These are phyloP conservation scores for Bugula neritina DNA, from an alignment of 2,888 invertebrate species.

Conservation along the genomic window DNA sequence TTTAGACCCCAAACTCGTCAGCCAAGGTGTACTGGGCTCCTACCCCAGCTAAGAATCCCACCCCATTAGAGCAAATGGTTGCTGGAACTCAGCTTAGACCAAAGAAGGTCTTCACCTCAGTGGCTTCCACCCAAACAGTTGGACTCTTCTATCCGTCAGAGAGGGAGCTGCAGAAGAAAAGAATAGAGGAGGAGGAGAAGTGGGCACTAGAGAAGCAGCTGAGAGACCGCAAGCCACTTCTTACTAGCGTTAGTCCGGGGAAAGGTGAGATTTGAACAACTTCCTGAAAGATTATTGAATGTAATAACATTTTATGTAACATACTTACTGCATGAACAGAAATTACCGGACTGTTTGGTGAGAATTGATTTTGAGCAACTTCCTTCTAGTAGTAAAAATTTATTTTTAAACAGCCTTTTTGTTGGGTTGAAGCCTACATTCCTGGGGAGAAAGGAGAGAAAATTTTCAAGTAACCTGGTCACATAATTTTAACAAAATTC, in stretches of 20 bases:
- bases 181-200: constrained; percentile 44
- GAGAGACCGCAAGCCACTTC: constrained; percentile 46
- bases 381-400: no score
- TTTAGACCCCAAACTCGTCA: constrained; percentile 2
- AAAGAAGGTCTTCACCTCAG: constrained; percentile 31
- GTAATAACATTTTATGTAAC: no score
- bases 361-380: no score
- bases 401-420: no score
- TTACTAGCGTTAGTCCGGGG: constrained; percentile 53
- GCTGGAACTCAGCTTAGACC: constrained; percentile 24
- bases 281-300: no score
- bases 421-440: no score
- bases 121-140: constrained; percentile 49
- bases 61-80: not conserved
- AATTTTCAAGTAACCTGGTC: no score
- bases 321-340: no score
- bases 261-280: no score
- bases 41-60: not conserved
- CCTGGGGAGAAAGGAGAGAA: no score
- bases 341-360: no score
- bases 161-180: constrained; percentile 41
- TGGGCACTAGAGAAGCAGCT: constrained; percentile 44
- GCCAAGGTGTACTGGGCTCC: constrained; percentile 20
- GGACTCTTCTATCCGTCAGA: constrained; percentile 53
- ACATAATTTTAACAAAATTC: no score